Base-by-base conservation (phyloP, 2,797 vertebrate species). In the Neoniphon sammara region DNA sequence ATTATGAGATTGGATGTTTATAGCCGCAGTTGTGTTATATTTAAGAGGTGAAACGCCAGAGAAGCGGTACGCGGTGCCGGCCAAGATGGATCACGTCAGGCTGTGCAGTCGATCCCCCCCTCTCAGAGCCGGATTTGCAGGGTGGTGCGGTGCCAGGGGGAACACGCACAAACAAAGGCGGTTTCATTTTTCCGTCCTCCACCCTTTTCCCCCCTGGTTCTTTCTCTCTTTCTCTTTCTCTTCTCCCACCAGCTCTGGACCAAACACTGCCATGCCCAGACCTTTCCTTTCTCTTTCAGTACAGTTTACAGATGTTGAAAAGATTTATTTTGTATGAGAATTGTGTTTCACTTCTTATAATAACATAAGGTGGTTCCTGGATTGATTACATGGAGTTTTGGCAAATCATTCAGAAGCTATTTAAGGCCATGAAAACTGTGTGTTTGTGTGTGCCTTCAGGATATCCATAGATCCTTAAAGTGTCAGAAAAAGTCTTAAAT, bases 1-100 rank as follows among this genome's bases (percentile, higher is more conserved):
- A 70, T 69, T 57, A 79, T 80, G 55, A 70, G 70, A 65, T 84
- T 62, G 70, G 49, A 66, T 52, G 76, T 78, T 70, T 70, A 75
- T 59, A 50, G 79, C 49, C 55, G 44, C 69, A 70, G 46, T 73
- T 70, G 11, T 78, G 81, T 83, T 81, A 66, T 60, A 75, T 73
- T 76, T 80, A 68, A 70, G 60, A 73, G 54, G 10, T 65, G 42
- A 59, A 65, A 62, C 52, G 7, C 70, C 47, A 60, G 60, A 64
- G 64, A 30, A 50, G 11, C 1, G 50, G 21, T 11, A 53, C 11
- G 39, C 31, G 11, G 42, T 2, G 2, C 23, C 0, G 3, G 79
- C 84, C 61, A 77, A 73, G 68, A n/a, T 1, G 27, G 58, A 83
- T 81, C 47, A 75, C 55, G 44, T 75, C 75, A 84, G 68, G 23